Conservation (phyloP, 2,113 vertebrate genomes). For the Phoenicopterus ruber region DNA sequence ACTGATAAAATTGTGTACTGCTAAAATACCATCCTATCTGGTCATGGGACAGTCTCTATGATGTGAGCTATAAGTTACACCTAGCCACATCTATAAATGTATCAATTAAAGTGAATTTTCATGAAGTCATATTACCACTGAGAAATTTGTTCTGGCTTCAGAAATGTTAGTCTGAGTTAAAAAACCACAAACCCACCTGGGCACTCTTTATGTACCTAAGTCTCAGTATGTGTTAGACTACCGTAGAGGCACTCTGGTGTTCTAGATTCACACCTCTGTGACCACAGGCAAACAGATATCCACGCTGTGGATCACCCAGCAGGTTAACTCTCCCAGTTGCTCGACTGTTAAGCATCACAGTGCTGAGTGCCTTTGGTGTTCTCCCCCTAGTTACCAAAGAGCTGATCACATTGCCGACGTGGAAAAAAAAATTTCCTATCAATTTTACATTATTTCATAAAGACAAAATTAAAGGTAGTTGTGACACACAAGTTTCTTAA, state of each 20-base stretch:
- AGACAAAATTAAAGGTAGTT: neutral
- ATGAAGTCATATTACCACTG: neutral
- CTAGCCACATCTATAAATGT: neutral
- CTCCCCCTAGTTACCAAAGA: neutral
- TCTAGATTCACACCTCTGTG: neutral
- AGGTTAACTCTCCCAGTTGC: neutral
- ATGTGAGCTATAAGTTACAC: neutral
- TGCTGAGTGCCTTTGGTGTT: neutral
- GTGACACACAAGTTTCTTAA: neutral
- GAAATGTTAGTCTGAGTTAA: neutral
- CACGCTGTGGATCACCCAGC: neutral
- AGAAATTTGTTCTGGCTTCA: neutral
- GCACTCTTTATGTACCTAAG: neutral
- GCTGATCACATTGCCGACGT: fast-evolving
- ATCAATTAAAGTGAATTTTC: neutral
- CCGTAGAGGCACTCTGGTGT: too few species aligned
- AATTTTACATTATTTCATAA: neutral
- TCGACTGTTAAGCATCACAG: neutral
- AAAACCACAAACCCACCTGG: neutral
- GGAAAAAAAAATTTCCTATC: neutral
- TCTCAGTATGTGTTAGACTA: neutral
- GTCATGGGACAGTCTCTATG: fast-evolving
- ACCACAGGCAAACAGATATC: too few species aligned
- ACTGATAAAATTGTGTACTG: neutral
- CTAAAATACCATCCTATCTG: neutral